Evolutionary conservation across 2,113 vertebrate species (phyloP), one percentile per base, ranked within the genome.

Genomic region (Atherinomorus stipes): DNA sequence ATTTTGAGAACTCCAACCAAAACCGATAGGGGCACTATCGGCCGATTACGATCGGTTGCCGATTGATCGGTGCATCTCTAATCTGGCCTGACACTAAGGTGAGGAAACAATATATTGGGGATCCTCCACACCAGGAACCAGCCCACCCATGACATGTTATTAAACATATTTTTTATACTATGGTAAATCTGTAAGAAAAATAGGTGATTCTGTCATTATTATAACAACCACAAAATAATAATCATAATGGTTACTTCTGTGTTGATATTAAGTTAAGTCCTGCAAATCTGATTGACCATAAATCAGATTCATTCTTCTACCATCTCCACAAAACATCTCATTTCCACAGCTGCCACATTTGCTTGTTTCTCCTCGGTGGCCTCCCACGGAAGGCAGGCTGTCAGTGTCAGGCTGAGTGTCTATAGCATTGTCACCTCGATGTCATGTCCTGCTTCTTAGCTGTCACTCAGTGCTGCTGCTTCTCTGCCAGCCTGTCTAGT

Each of bases 361-460:
- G 72, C 63, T 50, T 45, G 44, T 16, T 42, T 57, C 56, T 26
- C 25, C 56, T 76, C 80, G 22, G 44, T 50, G 51, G 49, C 79
- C 86, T 68, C 77, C 61, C 66, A 34, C 78, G 59, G 69, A 67
- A 59, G 49, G 58, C 71, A 56, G 81, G 34, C 60, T 74, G 80
- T 84, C 80, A 76, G 73, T 45, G 71, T 63, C 79, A 64, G 53
- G 22, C 71, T 34, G 66, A 62, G 50, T 58, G 76, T 85, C 69
- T 78, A 54, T 61, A 59, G 73, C 52, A 31, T 60, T 81, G 83
- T 89, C 85, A 81, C 74, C 77, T 74, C 74, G 3, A 51, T 80
- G 87, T 82, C 82, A 73, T 85, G 64, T 84, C 85, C 83, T 73
- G 50, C 78, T 85, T 81, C 79, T 66, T 62, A 11, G 19, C 85